A percentile compares a stretch with the other conserved stretches of the same genome.
phyloP scores from a whole-genome alignment of 2,888 invertebrate species.

The Nemapogon koenigi region DNA sequence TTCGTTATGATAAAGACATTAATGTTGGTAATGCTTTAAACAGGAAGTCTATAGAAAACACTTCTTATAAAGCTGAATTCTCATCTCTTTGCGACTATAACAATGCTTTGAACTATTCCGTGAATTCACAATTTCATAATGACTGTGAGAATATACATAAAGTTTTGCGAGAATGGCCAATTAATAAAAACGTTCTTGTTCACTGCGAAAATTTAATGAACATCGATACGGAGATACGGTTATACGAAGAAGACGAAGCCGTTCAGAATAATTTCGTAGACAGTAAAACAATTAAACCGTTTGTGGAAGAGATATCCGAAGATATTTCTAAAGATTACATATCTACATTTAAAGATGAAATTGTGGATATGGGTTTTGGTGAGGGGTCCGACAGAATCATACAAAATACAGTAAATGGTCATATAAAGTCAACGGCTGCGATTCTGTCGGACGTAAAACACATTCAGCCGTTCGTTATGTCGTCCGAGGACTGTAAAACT shows the following conservation, averaged over 20 bases:
- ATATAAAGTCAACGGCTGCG: conserved; percentile 59
- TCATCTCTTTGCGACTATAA: conserved; percentile 36
- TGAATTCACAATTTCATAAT: conserved; percentile 39
- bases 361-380: conserved; percentile 64
- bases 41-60: conserved; percentile 22
- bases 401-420: conserved; percentile 45
- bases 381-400: conserved; percentile 65
- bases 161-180: conserved; percentile 37
- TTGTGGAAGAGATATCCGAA: conserved; percentile 39
- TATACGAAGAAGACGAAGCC: background rate
- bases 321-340: conserved; percentile 20
- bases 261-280: background rate
- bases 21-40: conserved; percentile 34
- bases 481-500: conserved; percentile 27
- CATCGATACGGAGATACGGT: background rate
- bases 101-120: conserved; percentile 45
- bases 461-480: conserved; percentile 54
- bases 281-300: conserved; percentile 17
- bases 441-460: conserved; percentile 67
- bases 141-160: conserved; percentile 34
- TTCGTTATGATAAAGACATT: conserved; percentile 47
- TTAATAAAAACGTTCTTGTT: conserved; percentile 18
- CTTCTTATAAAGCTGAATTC: conserved; percentile 36
- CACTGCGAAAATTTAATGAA: background rate
- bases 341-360: conserved; percentile 24